phyloP scores from a whole-genome alignment of 2,113 vertebrate species.

The Pachypanchax playfairii region DNA sequence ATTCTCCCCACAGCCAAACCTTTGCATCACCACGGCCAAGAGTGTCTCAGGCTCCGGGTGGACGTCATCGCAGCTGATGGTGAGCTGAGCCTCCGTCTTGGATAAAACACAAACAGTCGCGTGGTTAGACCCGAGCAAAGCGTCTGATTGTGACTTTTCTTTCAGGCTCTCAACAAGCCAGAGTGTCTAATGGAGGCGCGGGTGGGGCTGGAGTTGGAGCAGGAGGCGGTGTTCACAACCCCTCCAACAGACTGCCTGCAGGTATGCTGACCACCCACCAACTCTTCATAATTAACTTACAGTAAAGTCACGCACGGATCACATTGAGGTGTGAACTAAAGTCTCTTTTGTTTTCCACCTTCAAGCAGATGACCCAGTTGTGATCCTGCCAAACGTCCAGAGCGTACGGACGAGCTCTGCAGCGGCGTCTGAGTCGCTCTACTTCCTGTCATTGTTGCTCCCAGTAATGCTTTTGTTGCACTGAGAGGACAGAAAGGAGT shows the following conservation, averaged over 20 bases:
- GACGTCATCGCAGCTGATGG: constrained; percentile 83
- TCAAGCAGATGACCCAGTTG: constrained; percentile 83
- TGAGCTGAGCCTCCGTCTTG: constrained; percentile 70
- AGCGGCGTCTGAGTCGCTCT: constrained; percentile 51
- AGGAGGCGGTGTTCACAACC: constrained; percentile 73
- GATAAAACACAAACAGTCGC: background rate
- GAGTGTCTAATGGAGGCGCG: constrained; percentile 69
- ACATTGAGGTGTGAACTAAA: constrained; percentile 12
- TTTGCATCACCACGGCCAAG: constrained; percentile 85
- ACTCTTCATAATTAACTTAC: constrained; percentile 34
- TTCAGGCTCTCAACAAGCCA: constrained; percentile 79
- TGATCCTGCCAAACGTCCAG: constrained; percentile 80
- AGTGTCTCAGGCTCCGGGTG: constrained; percentile 88
- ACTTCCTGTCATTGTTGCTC: constrained; percentile 74
- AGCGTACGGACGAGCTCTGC: constrained; percentile 82
- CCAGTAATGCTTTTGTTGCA: constrained; percentile 76
- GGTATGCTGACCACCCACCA: constrained; percentile 76
- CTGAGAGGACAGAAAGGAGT: constrained; percentile 63
- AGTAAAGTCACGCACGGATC: constrained; percentile 13
- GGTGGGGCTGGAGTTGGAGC: constrained; percentile 55
- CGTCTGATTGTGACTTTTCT: constrained; percentile 24
- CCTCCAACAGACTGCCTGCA: constrained; percentile 80
- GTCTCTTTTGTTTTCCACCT: constrained; percentile 33
- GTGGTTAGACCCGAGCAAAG: background rate
- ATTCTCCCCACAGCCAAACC: constrained; percentile 84